Conservation (phyloP, 2,113 vertebrate genomes). For the Brachyistius frenatus region DNA sequence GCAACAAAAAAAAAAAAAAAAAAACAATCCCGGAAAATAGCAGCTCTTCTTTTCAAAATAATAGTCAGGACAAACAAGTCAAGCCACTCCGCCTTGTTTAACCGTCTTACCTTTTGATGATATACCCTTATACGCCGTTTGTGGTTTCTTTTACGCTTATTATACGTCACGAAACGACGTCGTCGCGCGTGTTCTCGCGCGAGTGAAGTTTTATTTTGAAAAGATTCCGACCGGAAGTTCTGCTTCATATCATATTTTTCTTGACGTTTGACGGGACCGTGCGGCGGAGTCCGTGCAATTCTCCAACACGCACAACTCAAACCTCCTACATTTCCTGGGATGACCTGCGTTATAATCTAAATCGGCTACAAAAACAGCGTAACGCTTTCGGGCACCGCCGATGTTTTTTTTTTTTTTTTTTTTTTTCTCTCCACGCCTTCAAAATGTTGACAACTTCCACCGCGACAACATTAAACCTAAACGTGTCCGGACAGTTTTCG, state of each 20-base stretch:
- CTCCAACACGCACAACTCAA: not conserved
- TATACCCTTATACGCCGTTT: too few relatives aligned
- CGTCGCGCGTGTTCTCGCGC: too few relatives aligned
- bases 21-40: constrained; percentile 23
- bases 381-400: not conserved
- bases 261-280: not conserved
- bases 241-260: not conserved
- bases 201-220: constrained; percentile 20
- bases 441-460: not conserved
- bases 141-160: too few relatives aligned
- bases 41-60: constrained; percentile 43
- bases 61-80: not conserved
- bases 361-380: constrained; percentile 7
- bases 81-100: too few relatives aligned
- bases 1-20: too few relatives aligned
- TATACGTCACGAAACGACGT: too few relatives aligned
- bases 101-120: too few relatives aligned
- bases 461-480: too few relatives aligned
- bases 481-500: too few relatives aligned
- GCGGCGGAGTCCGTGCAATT: constrained; percentile 26
- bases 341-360: not conserved
- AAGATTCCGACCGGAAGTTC: constrained; percentile 3
- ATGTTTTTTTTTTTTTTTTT: not conserved
- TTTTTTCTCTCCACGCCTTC: not conserved
- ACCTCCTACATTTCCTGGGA: accelerated